A percentile compares a stretch with the other conserved stretches of the same genome.
These are phyloP conservation scores for Laticauda laticaudata DNA, from an alignment of 2,113 vertebrate genomes.

Conservation along the genomic window DNA sequence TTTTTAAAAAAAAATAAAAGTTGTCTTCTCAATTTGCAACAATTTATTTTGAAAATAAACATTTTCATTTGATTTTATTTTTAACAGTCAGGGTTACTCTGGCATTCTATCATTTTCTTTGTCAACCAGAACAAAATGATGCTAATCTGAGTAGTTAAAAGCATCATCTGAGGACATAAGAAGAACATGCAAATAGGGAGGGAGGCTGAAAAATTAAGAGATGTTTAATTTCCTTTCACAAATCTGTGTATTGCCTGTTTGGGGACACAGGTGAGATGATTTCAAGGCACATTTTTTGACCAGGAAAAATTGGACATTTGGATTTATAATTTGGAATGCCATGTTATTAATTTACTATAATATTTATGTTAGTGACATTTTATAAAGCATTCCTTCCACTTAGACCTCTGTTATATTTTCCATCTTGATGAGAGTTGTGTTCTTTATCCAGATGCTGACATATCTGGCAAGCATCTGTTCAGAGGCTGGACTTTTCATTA, in stretches of 20 bases:
- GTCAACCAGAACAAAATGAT: background rate
- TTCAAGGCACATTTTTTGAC: background rate
- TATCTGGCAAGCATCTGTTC: constrained; percentile 36
- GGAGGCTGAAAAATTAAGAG: too few relatives aligned
- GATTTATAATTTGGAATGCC: background rate
- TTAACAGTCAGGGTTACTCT: background rate
- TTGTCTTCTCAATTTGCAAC: background rate
- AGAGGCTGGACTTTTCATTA: constrained; percentile 34
- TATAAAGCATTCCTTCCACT: background rate
- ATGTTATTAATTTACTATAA: background rate
- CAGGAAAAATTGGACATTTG: background rate
- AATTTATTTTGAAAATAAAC: background rate
- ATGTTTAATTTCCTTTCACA: background rate
- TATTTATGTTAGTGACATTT: background rate
- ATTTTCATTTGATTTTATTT: background rate
- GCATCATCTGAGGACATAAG: background rate
- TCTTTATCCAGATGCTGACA: constrained; percentile 29
- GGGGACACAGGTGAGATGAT: background rate
- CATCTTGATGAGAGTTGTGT: constrained; percentile 35
- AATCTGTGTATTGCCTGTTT: background rate
- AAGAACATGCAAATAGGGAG: background rate
- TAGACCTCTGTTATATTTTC: background rate
- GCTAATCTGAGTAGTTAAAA: background rate
- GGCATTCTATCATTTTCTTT: background rate
- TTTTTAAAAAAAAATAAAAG: background rate